These are phyloP conservation scores for Melospiza georgiana DNA, from an alignment of 2,113 vertebrate species.

Conservation along the genomic window DNA sequence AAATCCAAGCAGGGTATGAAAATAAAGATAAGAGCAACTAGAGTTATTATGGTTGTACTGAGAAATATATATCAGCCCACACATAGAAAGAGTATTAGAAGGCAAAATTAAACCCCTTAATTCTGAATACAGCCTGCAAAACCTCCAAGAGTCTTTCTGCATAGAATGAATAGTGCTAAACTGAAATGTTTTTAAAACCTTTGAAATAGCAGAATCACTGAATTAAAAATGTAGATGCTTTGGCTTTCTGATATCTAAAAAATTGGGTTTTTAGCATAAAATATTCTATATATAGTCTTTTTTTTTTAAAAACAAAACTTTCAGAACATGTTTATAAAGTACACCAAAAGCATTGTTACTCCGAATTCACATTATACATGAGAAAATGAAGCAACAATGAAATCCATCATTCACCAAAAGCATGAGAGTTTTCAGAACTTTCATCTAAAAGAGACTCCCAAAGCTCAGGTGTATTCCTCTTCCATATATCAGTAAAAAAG, in stretches of 20 bases:
- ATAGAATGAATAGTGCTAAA: neutral
- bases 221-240: neutral
- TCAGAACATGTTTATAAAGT: neutral
- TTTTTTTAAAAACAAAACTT: neutral
- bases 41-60: neutral
- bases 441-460: neutral
- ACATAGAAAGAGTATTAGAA: neutral
- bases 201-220: neutral
- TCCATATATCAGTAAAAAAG: neutral
- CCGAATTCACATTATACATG: neutral
- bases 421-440: neutral
- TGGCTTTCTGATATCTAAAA: neutral
- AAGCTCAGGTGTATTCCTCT: neutral
- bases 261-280: neutral
- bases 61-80: neutral
- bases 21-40: neutral
- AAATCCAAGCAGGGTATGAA: neutral
- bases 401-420: neutral
- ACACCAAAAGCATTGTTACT: neutral
- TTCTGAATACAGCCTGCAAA: neutral
- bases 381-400: neutral
- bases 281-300: neutral
- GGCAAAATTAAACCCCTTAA: neutral
- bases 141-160: neutral
- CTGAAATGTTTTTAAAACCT: neutral